A percentile compares a stretch with the other conserved stretches of the same genome.
phyloP scores from a whole-genome alignment of 2,797 vertebrate genomes.

The Gadopsis bispinosus region DNA sequence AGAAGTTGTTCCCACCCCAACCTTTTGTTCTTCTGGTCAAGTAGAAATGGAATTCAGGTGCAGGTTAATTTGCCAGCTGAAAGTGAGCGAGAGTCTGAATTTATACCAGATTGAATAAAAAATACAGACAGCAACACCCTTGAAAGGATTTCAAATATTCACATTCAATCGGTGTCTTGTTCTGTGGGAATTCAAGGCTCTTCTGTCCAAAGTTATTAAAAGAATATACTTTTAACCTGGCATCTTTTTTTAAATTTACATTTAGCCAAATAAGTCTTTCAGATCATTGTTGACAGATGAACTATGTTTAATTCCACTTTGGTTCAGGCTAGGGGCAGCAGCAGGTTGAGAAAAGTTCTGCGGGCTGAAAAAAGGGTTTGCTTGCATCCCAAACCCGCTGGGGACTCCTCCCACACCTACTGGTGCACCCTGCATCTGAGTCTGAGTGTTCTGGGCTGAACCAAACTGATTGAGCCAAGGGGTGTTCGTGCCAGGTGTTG shows the following conservation, averaged over 20 bases:
- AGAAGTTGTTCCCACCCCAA: conserved; percentile 40
- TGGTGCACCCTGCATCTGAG: conserved; percentile 82
- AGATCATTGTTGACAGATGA: conserved; percentile 94
- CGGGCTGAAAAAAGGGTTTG: conserved; percentile 97
- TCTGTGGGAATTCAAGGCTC: conserved; percentile 54
- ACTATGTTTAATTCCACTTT: conserved; percentile 89
- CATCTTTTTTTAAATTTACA: background rate
- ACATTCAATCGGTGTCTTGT: conserved; percentile 56
- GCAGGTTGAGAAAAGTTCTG: conserved; percentile 93
- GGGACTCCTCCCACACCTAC: conserved; percentile 81
- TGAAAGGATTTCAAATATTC: conserved; percentile 54
- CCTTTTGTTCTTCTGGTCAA: conserved; percentile 50
- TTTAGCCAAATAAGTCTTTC: conserved; percentile 97
- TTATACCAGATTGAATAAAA: conserved; percentile 58
- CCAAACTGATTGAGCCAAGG: conserved; percentile 94
- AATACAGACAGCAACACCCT: conserved; percentile 56
- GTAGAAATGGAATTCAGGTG: conserved; percentile 64
- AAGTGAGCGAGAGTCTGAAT: conserved; percentile 41
- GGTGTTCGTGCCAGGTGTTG: conserved; percentile 63
- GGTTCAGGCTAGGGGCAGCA: conserved; percentile 75
- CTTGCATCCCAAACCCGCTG: conserved; percentile 93
- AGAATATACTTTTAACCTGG: conserved; percentile 38
- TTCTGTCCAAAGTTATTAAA: conserved; percentile 42
- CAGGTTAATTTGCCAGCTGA: conserved; percentile 51
- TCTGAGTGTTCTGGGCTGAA: conserved; percentile 77